These are phyloP conservation scores for Microtus montanus DNA, from an alignment of 2,113 vertebrate genomes.

Conservation along the genomic window DNA sequence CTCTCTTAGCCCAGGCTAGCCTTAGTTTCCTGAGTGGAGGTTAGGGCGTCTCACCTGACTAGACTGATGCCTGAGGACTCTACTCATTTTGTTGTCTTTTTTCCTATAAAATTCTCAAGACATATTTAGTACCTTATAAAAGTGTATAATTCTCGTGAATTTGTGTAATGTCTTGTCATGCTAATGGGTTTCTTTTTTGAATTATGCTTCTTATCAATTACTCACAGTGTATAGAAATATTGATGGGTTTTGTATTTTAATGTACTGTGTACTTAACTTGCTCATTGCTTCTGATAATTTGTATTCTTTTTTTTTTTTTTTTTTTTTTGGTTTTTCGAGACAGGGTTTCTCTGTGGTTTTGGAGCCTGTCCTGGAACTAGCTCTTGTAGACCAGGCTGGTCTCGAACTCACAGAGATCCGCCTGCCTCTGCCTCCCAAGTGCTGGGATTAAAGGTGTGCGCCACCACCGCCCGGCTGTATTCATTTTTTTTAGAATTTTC, in stretches of 20 bases:
- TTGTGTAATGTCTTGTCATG: conserved; percentile 18
- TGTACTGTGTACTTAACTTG: neutral
- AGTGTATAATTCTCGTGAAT: neutral
- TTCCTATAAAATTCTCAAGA: conserved; percentile 25
- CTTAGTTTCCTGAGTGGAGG: neutral
- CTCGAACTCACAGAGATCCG: too few species aligned
- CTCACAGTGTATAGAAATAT: neutral
- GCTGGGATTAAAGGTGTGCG: too few species aligned
- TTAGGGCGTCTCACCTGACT: neutral
- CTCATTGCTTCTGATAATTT: conserved; percentile 47
- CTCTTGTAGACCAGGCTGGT: too few species aligned
- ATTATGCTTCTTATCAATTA: conserved; percentile 9
- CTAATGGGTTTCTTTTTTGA: conserved; percentile 16
- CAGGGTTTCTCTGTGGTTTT: too few species aligned
- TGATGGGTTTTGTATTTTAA: conserved; percentile 37
- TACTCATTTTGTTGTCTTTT: conserved; percentile 22
- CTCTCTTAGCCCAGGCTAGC: neutral
- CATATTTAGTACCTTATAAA: conserved; percentile 23
- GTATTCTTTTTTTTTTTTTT: neutral
- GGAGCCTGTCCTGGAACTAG: too few species aligned
- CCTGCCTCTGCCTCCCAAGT: too few species aligned
- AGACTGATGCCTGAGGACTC: neutral
- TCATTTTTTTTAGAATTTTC: too few species aligned
- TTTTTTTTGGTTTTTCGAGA: too few species aligned
- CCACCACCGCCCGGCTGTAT: too few species aligned